phyloP scores from a whole-genome alignment of 2,113 vertebrate species.

The Dendropsophus ebraccatus region DNA sequence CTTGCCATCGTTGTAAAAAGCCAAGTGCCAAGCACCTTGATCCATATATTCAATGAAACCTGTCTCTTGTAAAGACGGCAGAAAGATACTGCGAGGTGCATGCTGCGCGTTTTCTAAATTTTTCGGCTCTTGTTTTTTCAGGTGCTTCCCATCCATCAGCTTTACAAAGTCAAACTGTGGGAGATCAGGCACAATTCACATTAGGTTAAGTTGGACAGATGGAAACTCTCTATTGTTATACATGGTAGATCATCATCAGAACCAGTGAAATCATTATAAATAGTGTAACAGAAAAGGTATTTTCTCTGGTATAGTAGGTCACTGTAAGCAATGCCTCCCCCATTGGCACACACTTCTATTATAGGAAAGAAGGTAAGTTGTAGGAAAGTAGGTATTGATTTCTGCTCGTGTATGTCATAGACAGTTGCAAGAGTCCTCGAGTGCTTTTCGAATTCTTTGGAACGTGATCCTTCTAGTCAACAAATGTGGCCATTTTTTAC shows the following conservation, averaged over 20 bases:
- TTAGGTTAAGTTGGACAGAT: background rate
- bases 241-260: no score
- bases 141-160: conserved; percentile 92
- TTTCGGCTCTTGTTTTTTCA: conserved; percentile 85
- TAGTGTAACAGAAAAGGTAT: background rate
- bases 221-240: background rate
- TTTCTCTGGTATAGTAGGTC: background rate
- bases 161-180: conserved; percentile 97
- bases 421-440: background rate
- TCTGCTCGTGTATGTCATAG: background rate
- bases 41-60: conserved; percentile 98
- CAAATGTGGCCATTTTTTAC: background rate
- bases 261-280: background rate
- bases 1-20: conserved; percentile 95
- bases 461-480: background rate
- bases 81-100: conserved; percentile 85
- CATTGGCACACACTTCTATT: background rate
- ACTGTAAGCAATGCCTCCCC: background rate
- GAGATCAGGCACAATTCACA: conserved; percentile 33
- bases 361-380: background rate
- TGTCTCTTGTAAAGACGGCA: conserved; percentile 89
- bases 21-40: conserved; percentile 93
- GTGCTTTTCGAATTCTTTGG: background rate
- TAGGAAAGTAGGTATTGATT: background rate
- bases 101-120: conserved; percentile 79